Base-by-base conservation (phyloP, 2,888 invertebrate species). In the Catocala fraxini region DNA sequence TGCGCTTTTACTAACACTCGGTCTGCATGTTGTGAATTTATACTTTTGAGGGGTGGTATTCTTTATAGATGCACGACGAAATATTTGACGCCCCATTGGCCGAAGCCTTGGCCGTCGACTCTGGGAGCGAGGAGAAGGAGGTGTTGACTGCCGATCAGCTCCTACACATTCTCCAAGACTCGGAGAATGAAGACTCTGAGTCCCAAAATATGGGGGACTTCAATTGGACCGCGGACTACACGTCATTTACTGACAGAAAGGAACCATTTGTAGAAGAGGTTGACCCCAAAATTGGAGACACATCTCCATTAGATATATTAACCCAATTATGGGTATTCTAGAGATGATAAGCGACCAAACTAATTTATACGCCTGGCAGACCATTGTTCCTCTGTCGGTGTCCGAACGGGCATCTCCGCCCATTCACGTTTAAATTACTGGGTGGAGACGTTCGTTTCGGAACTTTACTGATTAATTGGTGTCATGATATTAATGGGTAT, bases 281-380 rank as follows among this genome's bases (percentile, higher is more conserved):
- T 53, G 59, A 54, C n/a, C 54, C 59, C 6, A 49, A 34, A 43
- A 54, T 54, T 35, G 35, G 42, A 3, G 48, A n/a, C 7, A 59
- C 25, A 6, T 4, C 6, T 5, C 54, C 54, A 4, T 25, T 49
- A 5, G 59, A 15, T 9, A 42, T 59, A 33, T 59, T 59, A 12
- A 11, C 7, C 6, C 13, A 42, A 9, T 33, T 59, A 15, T 59
- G 48, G 49, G 49, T 41, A 12, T 53, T 42, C 12, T 59, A 25
- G 33, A 59, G 41, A 49, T 11, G 13, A 67, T 71, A 25, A 68
- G 56, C 0, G 49, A 56, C 6, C 48, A 70, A 41, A 68, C 69
- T 6, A 70, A 71, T 45, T 1, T 15, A 33, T 68, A 71, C 33
- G 68, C 71, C 10, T 65, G 62, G 63, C 52, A 65, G 45, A 63